Evolutionary conservation across 92 coral and sea anemone species (phyloP).

Genomic region (Parazoanthus darwini): DNA sequence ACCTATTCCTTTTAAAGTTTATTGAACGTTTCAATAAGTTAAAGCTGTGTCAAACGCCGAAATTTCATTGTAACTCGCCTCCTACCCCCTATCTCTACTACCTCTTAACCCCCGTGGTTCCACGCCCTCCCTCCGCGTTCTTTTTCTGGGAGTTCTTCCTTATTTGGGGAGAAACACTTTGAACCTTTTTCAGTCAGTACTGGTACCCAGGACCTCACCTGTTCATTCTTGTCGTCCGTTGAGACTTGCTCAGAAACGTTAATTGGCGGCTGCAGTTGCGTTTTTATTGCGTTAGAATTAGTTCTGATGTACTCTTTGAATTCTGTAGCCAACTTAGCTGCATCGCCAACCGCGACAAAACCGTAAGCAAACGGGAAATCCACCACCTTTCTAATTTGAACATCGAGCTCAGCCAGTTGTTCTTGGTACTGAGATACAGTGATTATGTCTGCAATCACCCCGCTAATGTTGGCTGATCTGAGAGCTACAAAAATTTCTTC

Average conservation of each 20-base stretch:
- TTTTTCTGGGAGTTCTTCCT: neutral
- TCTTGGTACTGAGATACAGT: constrained; percentile 12
- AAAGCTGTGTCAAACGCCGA: too few relatives aligned
- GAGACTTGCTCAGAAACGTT: neutral
- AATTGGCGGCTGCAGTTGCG: neutral
- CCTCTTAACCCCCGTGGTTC: too few relatives aligned
- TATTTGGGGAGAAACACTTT: neutral
- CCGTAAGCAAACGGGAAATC: constrained; percentile 37
- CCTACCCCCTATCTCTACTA: too few relatives aligned
- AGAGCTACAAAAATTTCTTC: constrained; percentile 9
- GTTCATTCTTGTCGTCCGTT: neutral
- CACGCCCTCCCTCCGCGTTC: too few relatives aligned
- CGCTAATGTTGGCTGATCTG: constrained; percentile 14
- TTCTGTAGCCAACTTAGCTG: constrained; percentile 22
- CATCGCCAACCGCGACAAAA: neutral
- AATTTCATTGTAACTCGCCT: too few relatives aligned
- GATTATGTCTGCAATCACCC: constrained; percentile 12
- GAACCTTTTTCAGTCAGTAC: neutral
- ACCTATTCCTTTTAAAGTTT: too few relatives aligned
- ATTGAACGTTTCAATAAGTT: too few relatives aligned
- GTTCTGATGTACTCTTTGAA: constrained; percentile 21
- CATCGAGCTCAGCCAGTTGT: neutral
- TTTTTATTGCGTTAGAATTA: neutral
- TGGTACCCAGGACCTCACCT: neutral
- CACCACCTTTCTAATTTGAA: constrained; percentile 21